phyloP scores from a whole-genome alignment of 2,888 invertebrate species.

The Mesorhabditis belari region DNA sequence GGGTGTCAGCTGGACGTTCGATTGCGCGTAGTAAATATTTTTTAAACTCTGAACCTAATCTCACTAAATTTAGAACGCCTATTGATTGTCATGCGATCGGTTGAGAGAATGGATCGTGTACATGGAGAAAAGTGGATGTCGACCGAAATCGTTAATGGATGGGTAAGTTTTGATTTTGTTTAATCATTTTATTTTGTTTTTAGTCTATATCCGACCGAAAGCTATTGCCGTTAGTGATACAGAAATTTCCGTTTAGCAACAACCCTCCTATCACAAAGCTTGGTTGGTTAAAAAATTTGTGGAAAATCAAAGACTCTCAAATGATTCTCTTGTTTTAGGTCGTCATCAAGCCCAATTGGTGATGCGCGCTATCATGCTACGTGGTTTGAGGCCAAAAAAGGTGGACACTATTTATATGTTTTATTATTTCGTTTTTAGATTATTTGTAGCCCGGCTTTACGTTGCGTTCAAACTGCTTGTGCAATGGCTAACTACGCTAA shows the following conservation, averaged over 20 bases:
- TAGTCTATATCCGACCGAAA: no score
- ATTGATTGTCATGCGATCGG: constrained; percentile 15
- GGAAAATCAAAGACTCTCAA: not conserved
- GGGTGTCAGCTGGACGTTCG: not conserved
- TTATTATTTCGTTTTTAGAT: not conserved
- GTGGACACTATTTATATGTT: not conserved
- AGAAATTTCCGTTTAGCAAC: no score
- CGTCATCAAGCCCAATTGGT: constrained; percentile 11
- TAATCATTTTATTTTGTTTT: no score
- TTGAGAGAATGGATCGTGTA: constrained; percentile 18
- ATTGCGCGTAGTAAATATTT: not conserved
- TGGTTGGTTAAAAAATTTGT: constrained; percentile 1
- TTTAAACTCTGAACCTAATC: no score
- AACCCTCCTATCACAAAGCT: constrained; percentile 13
- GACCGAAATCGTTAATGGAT: constrained; percentile 8
- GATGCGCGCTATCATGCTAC: constrained; percentile 12
- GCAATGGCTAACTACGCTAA: constrained; percentile 12
- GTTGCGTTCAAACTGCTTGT: constrained; percentile 21
- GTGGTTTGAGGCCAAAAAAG: constrained; percentile 8
- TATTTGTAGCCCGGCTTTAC: constrained; percentile 20
- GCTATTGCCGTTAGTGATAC: no score
- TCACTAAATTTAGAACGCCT: no score
- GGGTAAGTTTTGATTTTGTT: not conserved
- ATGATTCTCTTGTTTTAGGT: no score
- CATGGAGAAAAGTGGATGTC: constrained; percentile 11